A percentile compares a stretch with the other conserved stretches of the same genome.
phyloP scores from a whole-genome alignment of 2,888 invertebrate species.

The Cheiracanthium punctorium region DNA sequence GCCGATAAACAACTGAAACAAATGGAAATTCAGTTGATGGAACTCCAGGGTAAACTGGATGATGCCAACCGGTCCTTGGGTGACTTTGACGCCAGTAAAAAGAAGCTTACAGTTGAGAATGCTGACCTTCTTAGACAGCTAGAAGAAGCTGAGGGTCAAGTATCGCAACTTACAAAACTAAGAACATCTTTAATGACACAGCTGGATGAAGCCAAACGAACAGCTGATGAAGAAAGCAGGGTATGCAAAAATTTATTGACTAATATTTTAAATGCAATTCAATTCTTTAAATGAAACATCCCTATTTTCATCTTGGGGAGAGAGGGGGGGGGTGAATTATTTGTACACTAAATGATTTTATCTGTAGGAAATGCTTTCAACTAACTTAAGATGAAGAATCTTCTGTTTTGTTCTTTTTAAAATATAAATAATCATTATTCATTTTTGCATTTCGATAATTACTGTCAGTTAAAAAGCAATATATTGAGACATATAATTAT shows the following conservation, averaged over 20 bases:
- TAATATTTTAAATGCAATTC: too few relatives aligned
- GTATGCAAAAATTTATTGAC: slow-evolving; percentile 37
- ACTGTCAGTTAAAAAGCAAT: too few relatives aligned
- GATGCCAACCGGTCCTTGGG: slow-evolving; percentile 97
- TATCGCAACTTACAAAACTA: slow-evolving; percentile 96
- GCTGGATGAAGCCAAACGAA: slow-evolving; percentile 97
- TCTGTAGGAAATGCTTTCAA: too few relatives aligned
- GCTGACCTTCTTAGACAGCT: slow-evolving; percentile 92
- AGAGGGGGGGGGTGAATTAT: too few relatives aligned
- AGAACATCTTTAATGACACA: slow-evolving; percentile 96
- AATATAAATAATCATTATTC: too few relatives aligned
- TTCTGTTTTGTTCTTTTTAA: too few relatives aligned
- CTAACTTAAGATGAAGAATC: too few relatives aligned
- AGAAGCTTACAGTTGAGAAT: slow-evolving; percentile 98
- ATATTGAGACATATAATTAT: too few relatives aligned
- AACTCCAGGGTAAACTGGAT: slow-evolving; percentile 95
- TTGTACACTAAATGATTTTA: too few relatives aligned
- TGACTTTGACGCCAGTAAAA: slow-evolving; percentile 97
- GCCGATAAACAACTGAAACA: slow-evolving; percentile 99
- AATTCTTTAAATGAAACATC: too few relatives aligned
- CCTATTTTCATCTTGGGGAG: too few relatives aligned
- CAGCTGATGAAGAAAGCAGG: slow-evolving; percentile 93
- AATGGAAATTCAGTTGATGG: slow-evolving; percentile 95
- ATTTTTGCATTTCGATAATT: too few relatives aligned
- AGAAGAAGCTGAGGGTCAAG: slow-evolving; percentile 98